These are phyloP conservation scores for Euglossa dilemma DNA, from an alignment of 1,140 invertebrate species.

Conservation along the genomic window DNA sequence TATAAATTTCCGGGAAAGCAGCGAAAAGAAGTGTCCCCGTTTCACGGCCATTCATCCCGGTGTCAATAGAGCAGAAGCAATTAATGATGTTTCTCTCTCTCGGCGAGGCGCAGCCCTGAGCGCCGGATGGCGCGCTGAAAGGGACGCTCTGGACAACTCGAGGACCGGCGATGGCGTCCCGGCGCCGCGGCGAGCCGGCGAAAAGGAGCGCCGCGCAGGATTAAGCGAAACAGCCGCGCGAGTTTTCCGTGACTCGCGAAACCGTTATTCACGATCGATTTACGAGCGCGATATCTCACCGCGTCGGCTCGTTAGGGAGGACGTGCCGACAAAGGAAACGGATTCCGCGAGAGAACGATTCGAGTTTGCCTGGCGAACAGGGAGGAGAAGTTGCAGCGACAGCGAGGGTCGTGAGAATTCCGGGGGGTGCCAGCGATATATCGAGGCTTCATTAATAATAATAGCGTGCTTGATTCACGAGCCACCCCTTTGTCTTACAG, in stretches of 20 bases:
- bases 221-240: not conserved
- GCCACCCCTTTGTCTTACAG: not conserved
- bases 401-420: constrained; percentile 49
- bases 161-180: not conserved
- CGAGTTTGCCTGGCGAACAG: constrained; percentile 44
- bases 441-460: constrained; percentile 65
- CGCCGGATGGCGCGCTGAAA: not conserved
- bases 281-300: constrained; percentile 59
- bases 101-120: not conserved
- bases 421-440: constrained; percentile 51
- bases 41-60: constrained; percentile 36
- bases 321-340: constrained; percentile 62
- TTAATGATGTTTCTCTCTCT: constrained; percentile 47
- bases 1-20: constrained; percentile 18
- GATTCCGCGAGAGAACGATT: constrained; percentile 42
- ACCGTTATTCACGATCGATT: constrained; percentile 59
- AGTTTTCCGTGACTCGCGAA: constrained; percentile 20
- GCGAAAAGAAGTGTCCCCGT: constrained; percentile 34
- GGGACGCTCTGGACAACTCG: constrained; percentile 10
- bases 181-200: no score
- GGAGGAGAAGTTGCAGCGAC: constrained; percentile 9
- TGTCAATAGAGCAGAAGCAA: constrained; percentile 56
- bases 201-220: not conserved
- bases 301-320: constrained; percentile 51
- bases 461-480: constrained; percentile 43